Evolutionary conservation across 2,888 invertebrate species (phyloP).

Genomic region (Diarsia dahlii): DNA sequence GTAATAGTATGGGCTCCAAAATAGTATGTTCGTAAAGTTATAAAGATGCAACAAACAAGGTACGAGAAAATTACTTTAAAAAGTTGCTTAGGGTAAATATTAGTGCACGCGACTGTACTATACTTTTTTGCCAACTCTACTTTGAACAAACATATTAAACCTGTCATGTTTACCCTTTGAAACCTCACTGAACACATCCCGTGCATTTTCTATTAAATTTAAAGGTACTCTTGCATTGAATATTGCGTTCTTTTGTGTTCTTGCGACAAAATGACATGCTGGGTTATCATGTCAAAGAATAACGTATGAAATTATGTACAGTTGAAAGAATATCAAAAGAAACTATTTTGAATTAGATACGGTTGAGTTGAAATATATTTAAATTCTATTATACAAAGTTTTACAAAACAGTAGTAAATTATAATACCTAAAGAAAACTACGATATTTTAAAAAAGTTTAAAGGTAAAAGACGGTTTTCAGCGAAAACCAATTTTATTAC

Average conservation of each 20-base stretch:
- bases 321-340: constrained; percentile 10
- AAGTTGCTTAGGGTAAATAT: no score
- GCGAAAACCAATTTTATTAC: background rate
- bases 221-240: constrained; percentile 24
- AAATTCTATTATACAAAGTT: background rate
- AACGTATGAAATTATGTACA: background rate
- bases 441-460: background rate
- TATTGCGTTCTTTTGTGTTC: constrained; percentile 40
- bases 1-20: no score
- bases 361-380: background rate
- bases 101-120: background rate
- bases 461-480: background rate
- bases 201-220: constrained; percentile 15
- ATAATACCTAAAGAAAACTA: background rate
- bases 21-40: no score
- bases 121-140: background rate
- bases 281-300: constrained; percentile 1
- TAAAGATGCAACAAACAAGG: no score
- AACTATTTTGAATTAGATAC: background rate
- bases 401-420: background rate
- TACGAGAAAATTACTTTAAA: no score
- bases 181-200: constrained; percentile 11
- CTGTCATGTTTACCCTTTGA: background rate
- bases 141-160: constrained; percentile 21
- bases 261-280: background rate